Percentiles rank a stretch among this genome's conserved stretches.
Evolutionary conservation across 2,888 invertebrate species (phyloP).

Genomic region (Andrena minutula): DNA sequence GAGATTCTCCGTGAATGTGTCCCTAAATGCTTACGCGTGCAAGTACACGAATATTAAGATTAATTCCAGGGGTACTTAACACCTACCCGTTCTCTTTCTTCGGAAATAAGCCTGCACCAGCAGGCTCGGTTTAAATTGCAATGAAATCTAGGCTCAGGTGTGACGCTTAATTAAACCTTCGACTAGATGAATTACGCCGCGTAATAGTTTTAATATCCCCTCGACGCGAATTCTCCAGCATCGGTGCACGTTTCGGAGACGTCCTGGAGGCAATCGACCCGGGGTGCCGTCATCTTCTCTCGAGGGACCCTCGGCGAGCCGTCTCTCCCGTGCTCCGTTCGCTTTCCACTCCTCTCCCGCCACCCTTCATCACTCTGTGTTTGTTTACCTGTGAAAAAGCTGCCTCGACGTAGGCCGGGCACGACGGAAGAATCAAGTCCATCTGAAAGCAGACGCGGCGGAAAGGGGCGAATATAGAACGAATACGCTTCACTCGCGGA

Average conservation of each 20-base stretch:
- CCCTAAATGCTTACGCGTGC: too few species aligned
- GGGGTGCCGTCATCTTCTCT: background rate
- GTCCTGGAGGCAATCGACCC: slow-evolving; percentile 1
- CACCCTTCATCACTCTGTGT: background rate
- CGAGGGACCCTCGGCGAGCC: background rate
- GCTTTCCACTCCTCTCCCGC: background rate
- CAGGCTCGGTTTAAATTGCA: too few species aligned
- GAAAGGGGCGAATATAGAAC: slow-evolving; percentile 29
- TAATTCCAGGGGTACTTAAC: too few species aligned
- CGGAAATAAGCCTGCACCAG: too few species aligned
- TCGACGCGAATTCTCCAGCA: background rate
- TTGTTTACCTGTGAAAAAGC: slow-evolving; percentile 33
- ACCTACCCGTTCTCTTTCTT: too few species aligned
- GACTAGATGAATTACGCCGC: background rate
- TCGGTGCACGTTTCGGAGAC: background rate
- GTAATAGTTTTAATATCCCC: background rate
- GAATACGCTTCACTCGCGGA: background rate
- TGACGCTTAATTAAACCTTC: too few species aligned
- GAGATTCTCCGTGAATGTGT: background rate
- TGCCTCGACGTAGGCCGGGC: slow-evolving; percentile 56
- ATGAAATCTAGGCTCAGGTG: too few species aligned
- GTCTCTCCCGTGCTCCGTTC: background rate
- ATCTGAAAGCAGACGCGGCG: slow-evolving; percentile 69
- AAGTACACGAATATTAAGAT: too few species aligned
- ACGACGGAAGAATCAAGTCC: slow-evolving; percentile 72